Base-by-base conservation (phyloP, 2,113 vertebrate genomes). In the Oncorhynchus gorbuscha region DNA sequence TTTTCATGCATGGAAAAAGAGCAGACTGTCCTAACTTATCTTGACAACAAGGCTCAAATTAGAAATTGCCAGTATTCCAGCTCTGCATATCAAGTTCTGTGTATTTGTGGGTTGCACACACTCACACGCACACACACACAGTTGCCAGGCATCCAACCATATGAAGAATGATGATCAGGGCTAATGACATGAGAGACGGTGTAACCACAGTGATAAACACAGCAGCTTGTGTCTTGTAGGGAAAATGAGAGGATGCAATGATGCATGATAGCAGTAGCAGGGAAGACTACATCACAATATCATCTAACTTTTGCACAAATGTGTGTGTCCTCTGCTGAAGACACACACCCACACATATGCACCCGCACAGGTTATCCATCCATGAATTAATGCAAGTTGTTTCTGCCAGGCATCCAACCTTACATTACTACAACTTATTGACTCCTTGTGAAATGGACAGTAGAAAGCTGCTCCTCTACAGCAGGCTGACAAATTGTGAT, bases 401-500 rank as follows among this genome's bases (percentile, higher is more conserved):
- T 80, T 81, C 84, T 76, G 61, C 79, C 78, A 80, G 73, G 62
- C 51, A 26, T 45, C 8, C 66, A 79, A 64, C 69, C 79, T 82
- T 66, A 83, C 80, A 73, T 79, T 75, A 66, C 73, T 76, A 78
- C 81, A 88, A 70, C 69, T 6, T 84, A 90, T 87, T 88, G 89
- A 91, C 81, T 85, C 78, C 80, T 55, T 7, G 84, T 82, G 82
- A 83, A 76, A 70, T 49, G 39, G 45, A 49, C n/a, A 49, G 39
- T 3, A 79, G 85, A 79, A 73, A 73, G 70, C 69, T 81, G 76
- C 68, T 79, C 76, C 74, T 74, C 75, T 87, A 76, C 45, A 28
- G 72, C 74, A 72, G 71, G 78, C 84, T 87, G 83, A 84, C 88
- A 91, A 90, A 92, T 86, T 91, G 89, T 92, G 90, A 90, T 92